Conservation (phyloP, 2,113 vertebrate genomes). For the Edolisoma coerulescens region DNA sequence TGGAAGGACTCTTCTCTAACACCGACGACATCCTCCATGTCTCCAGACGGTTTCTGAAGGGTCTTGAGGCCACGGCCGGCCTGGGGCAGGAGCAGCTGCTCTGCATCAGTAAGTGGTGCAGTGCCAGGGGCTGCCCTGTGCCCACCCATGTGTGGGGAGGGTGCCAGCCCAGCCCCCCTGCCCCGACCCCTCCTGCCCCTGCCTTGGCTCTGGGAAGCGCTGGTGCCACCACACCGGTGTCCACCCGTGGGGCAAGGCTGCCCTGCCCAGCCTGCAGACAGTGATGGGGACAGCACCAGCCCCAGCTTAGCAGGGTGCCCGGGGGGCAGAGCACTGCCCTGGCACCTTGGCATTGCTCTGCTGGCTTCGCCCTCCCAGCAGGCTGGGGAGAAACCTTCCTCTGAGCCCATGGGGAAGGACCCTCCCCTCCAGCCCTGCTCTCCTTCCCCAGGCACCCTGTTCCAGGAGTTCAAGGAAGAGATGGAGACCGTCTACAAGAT, state of each 20-base stretch:
- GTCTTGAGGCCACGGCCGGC: constrained; percentile 72
- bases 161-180: not conserved
- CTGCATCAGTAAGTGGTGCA: constrained; percentile 79
- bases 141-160: not conserved
- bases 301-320: not conserved
- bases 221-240: fast-evolving
- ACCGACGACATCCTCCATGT: constrained; percentile 82
- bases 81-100: constrained; percentile 72
- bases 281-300: not conserved
- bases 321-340: not conserved
- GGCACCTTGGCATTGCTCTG: not conserved
- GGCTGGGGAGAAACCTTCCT: not conserved
- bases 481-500: constrained; percentile 85
- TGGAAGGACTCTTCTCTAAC: constrained; percentile 88
- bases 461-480: constrained; percentile 85
- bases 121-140: fast-evolving
- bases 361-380: not conserved
- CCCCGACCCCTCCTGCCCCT: not conserved
- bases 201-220: fast-evolving
- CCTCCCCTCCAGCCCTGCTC: not conserved
- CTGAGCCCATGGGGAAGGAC: not conserved
- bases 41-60: constrained; percentile 78
- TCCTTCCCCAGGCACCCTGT: constrained; percentile 77
- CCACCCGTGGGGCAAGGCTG: not conserved
- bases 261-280: not conserved